phyloP scores from a whole-genome alignment of 2,113 vertebrate genomes.

The Dromas ardeola region DNA sequence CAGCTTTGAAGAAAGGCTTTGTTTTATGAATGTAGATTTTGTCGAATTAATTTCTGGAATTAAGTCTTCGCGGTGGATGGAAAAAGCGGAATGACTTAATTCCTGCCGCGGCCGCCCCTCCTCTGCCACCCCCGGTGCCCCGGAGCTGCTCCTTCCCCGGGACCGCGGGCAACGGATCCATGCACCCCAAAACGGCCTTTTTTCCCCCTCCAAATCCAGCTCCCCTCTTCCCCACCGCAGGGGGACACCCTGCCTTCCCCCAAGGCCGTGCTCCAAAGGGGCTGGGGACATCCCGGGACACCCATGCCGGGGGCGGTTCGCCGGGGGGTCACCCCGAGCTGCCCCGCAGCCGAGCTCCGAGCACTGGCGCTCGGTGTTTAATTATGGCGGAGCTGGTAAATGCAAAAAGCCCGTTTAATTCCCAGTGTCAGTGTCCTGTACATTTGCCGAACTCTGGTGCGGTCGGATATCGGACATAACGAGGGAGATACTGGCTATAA shows the following conservation, averaged over 20 bases:
- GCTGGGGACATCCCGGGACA: fast-evolving
- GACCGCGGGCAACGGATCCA: fast-evolving
- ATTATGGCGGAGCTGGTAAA: background rate
- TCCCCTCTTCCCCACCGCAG: background rate
- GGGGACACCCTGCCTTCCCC: background rate
- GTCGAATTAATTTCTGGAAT: background rate
- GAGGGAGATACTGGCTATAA: too few relatives aligned
- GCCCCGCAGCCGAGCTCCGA: background rate
- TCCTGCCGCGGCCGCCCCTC: background rate
- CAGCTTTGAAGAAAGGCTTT: background rate
- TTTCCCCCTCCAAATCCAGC: too few relatives aligned
- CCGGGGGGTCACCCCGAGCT: background rate
- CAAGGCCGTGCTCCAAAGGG: fast-evolving
- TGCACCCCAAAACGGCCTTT: background rate
- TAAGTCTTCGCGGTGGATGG: background rate
- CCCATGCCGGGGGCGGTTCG: background rate
- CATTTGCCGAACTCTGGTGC: fast-evolving
- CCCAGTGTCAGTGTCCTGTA: fast-evolving
- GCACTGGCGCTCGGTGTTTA: background rate
- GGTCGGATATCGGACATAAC: too few relatives aligned
- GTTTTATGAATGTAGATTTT: background rate
- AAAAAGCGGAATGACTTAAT: fast-evolving
- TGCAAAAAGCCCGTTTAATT: background rate
- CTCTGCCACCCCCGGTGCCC: background rate
- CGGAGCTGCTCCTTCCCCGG: background rate